A percentile compares a stretch with the other conserved stretches of the same genome.
These are phyloP conservation scores for Paguma larvata DNA, from an alignment of 2,797 vertebrate genomes.

Conservation along the genomic window DNA sequence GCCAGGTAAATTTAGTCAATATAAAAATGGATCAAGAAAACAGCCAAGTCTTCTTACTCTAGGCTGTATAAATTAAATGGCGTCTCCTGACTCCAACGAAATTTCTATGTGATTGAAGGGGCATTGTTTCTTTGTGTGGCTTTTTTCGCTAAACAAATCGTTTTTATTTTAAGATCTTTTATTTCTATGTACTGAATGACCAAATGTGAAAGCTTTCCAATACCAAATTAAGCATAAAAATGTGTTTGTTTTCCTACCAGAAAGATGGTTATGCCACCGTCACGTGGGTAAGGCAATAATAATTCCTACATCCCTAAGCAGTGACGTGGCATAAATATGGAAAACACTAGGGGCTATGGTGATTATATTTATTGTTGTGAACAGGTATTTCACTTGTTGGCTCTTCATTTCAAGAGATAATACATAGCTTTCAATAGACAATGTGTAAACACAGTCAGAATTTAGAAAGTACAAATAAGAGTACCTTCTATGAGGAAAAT, in stretches of 20 bases:
- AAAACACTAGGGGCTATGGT: neutral
- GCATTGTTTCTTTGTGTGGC: neutral
- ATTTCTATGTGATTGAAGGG: neutral
- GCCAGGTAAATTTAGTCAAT: neutral
- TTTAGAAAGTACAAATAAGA: neutral
- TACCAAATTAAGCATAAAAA: neutral
- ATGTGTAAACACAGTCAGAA: neutral
- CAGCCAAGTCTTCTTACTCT: neutral
- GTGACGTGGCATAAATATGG: rapidly evolving
- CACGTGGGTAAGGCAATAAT: rapidly evolving
- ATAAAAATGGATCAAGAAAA: neutral
- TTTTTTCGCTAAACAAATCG: neutral
- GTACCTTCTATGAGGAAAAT: neutral
- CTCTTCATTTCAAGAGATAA: neutral
- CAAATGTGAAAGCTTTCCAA: neutral
- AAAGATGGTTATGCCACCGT: neutral
- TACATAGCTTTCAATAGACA: neutral
- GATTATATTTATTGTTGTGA: neutral
- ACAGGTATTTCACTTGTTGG: neutral
- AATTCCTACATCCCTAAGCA: neutral
- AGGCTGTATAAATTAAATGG: neutral
- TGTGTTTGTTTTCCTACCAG: neutral
- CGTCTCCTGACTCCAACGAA: neutral
- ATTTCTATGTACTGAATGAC: neutral
- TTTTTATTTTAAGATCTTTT: neutral